A percentile compares a stretch with the other conserved stretches of the same genome.
These are phyloP conservation scores for Oscheius sp. DNA, from an alignment of 2,888 invertebrate genomes.

Conservation along the genomic window DNA sequence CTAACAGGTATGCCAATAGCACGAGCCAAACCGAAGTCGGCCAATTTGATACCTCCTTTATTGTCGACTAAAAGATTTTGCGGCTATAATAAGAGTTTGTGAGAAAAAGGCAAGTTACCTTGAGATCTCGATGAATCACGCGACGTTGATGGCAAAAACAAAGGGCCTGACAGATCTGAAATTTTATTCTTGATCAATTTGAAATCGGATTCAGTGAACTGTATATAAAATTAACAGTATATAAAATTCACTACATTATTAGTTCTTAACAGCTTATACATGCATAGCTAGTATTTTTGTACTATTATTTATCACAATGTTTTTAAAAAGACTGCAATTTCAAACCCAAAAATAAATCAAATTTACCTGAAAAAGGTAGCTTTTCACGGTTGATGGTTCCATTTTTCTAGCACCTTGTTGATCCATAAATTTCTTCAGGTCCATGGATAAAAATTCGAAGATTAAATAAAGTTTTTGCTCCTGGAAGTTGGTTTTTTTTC, in stretches of 20 bases:
- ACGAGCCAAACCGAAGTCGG: constrained; percentile 95
- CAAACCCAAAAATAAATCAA: neutral
- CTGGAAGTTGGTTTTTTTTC: constrained; percentile 1
- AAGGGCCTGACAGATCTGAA: constrained; percentile 86
- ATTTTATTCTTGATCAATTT: too few species aligned
- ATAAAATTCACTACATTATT: too few species aligned
- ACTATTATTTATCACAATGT: neutral
- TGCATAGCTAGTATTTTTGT: neutral
- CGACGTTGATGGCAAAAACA: constrained; percentile 83
- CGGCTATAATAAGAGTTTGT: too few species aligned
- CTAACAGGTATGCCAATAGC: constrained; percentile 94
- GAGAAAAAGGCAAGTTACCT: too few species aligned
- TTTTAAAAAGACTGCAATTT: neutral
- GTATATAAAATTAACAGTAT: too few species aligned
- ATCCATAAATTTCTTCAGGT: constrained; percentile 88
- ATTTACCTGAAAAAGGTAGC: constrained; percentile 62
- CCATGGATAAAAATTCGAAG: constrained; percentile 91
- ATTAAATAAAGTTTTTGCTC: constrained; percentile 83
- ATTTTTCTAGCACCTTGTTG: constrained; percentile 80
- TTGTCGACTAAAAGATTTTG: constrained; percentile 79
- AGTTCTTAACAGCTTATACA: too few species aligned
- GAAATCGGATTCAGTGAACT: too few species aligned
- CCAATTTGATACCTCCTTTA: constrained; percentile 91
- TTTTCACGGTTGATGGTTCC: constrained; percentile 82
- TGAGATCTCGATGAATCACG: constrained; percentile 67